These are phyloP conservation scores for Hippocampus zosterae DNA, from an alignment of 2,113 vertebrate species.

Conservation along the genomic window DNA sequence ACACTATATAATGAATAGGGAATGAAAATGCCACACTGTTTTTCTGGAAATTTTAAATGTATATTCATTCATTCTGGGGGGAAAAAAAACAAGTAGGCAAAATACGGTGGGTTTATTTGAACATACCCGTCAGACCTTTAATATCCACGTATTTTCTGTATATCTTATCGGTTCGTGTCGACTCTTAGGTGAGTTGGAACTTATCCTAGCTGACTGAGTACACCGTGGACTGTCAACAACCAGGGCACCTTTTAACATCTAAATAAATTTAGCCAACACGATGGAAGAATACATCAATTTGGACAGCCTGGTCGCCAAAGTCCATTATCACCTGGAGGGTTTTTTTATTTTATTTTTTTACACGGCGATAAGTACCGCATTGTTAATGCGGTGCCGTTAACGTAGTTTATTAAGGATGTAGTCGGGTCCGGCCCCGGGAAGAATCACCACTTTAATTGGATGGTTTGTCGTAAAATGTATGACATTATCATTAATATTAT, in stretches of 20 bases:
- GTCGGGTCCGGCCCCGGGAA: too few species aligned
- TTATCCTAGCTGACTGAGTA: too few species aligned
- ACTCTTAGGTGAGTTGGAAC: not conserved
- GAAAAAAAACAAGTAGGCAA: too few species aligned
- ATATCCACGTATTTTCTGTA: too few species aligned
- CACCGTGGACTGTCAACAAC: not conserved
- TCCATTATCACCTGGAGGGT: conserved; percentile 16
- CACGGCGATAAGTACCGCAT: not conserved
- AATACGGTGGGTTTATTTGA: too few species aligned
- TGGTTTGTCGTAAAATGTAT: conserved; percentile 5
- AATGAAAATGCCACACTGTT: too few species aligned
- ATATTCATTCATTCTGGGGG: too few species aligned
- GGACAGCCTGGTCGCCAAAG: not conserved
- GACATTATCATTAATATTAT: not conserved
- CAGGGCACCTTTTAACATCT: not conserved
- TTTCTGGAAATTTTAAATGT: too few species aligned
- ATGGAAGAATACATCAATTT: not conserved
- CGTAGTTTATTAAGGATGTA: not conserved
- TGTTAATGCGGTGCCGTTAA: not conserved
- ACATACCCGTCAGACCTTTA: too few species aligned
- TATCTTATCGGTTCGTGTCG: too few species aligned
- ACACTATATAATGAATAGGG: too few species aligned
- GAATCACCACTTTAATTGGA: not conserved
- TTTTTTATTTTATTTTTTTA: not conserved
- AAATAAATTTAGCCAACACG: not conserved